Evolutionary conservation across 2,888 invertebrate genomes (phyloP), one percentile per base, ranked within the genome.

Genomic region (Ligdia adustata): DNA sequence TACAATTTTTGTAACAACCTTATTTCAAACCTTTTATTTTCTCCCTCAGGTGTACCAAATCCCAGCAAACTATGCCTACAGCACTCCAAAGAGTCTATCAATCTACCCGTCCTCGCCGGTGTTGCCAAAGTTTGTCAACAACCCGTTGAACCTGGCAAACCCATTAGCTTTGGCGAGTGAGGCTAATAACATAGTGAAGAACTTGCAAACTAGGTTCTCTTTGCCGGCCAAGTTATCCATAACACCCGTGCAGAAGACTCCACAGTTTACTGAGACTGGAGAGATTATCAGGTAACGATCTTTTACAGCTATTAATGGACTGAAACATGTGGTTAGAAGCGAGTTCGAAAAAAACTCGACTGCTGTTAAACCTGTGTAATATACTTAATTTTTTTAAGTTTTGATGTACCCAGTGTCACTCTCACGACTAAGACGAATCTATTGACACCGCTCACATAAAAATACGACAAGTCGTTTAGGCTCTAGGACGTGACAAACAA

Each of bases 1-100:
- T n/a, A n/a, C n/a, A n/a, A n/a, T n/a, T n/a, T n/a, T n/a, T n/a
- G n/a, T n/a, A n/a, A n/a, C n/a, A n/a, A n/a, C n/a, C n/a, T n/a
- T n/a, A n/a, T n/a, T n/a, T n/a, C n/a, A n/a, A n/a, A n/a, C n/a
- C n/a, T n/a, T n/a, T n/a, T n/a, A n/a, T n/a, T n/a, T n/a, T n/a
- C n/a, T n/a, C n/a, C n/a, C n/a, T n/a, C 80, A 89, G 80, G 87
- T 90, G 0, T 88, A 83, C 56, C 82, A 90, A 52, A 87, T 90
- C 60, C 88, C 89, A 0, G 75, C 86, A 0, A 89, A 77, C 55
- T 47, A 47, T 13, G 37, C 5, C 1, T 47, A 20, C 9, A 85
- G 75, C 47, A 74, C 82, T 11, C 82, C 84, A 0, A 83, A 79
- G 27, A 77, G 82, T 0, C 45, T 87, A 0, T 78, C 81, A 2